Base-by-base conservation (phyloP, 1,140 invertebrate species). In the Heliconius eleuchia region DNA sequence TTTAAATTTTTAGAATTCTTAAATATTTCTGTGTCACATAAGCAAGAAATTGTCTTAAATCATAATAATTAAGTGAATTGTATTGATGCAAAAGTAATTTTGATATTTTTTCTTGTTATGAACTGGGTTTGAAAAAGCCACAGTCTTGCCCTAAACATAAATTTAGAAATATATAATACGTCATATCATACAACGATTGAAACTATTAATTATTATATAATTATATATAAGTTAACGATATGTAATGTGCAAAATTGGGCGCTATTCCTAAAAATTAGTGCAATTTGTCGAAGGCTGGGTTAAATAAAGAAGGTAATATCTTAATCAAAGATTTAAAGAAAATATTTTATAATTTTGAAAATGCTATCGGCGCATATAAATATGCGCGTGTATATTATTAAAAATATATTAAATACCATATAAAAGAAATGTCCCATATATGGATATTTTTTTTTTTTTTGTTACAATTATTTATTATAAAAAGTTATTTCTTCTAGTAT, bases 171-270 rank as follows among this genome's bases (percentile, higher is more conserved):
- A 27, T 60, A 23, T 23, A 27, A 30, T 30, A 66, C 13, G n/a
- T 66, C 60, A 66, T 13, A 66, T 66, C 27, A 66, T 66, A 30
- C 60, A 66, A 66, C 60, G 60, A 66, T 66, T 30, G 11, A 66
- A n/a, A 66, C 23, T 27, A 30, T 27, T 13, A 23, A 30, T 27
- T 13, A 23, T 8, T 57, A 9, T 52, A 19, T 37, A 37, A 23
- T 8, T 57, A 9, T 52, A 52, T 37, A 37, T 46, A 46, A 13
- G 42, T 16, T 46, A 46, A 16, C 42, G 13, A 46, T 46, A 46
- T n/a, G 16, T 16, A 55, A 7, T 55, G 19, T 16, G n/a, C 57
- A 60, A 27, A 46, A 13, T 46, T 46, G 0, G 3, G 13, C 42
- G 42, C 42, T 46, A 13, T 46, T 46, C 3, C 6, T 46, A 46